A percentile compares a stretch with the other conserved stretches of the same genome.
These are phyloP conservation scores for Zaprionus nigranus DNA, from an alignment of 1,140 invertebrate species.

Conservation along the genomic window DNA sequence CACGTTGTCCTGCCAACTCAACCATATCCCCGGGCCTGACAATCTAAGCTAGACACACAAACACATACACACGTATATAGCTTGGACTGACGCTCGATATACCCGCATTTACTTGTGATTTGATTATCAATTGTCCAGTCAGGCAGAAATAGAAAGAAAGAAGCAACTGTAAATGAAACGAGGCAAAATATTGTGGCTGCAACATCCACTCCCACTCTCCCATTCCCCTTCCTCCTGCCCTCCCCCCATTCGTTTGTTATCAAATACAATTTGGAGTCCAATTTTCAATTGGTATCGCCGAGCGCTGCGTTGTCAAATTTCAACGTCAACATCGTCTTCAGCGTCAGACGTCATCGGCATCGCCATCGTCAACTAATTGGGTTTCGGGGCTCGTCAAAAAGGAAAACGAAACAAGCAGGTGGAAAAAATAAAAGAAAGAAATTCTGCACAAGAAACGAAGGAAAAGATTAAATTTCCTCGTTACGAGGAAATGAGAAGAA, in stretches of 20 bases:
- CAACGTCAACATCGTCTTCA: conserved; percentile 50
- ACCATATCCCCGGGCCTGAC: conserved; percentile 7
- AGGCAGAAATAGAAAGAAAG: background rate
- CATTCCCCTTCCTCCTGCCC: no score
- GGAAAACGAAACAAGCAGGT: conserved; percentile 50
- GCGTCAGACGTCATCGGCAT: conserved; percentile 1
- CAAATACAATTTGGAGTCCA: conserved; percentile 73
- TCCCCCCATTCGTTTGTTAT: conserved; percentile 40
- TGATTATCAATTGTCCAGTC: conserved; percentile 50
- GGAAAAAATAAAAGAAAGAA: conserved; percentile 9
- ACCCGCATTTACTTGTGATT: conserved; percentile 41
- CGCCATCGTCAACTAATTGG: conserved; percentile 73
- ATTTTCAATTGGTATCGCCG: conserved; percentile 59
- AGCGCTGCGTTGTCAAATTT: conserved; percentile 65
- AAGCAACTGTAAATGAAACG: background rate
- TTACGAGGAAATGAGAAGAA: conserved; percentile 66
- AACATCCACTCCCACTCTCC: background rate
- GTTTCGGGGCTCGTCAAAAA: conserved; percentile 65
- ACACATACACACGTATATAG: background rate
- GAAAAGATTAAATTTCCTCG: conserved; percentile 82
- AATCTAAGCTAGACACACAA: background rate
- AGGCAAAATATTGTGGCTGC: conserved; percentile 39
- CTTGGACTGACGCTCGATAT: conserved; percentile 1
- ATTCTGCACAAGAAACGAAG: conserved; percentile 1
- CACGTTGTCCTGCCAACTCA: conserved; percentile 32